Evolutionary conservation across 2,113 vertebrate species (phyloP).

Genomic region (Struthio camelus): DNA sequence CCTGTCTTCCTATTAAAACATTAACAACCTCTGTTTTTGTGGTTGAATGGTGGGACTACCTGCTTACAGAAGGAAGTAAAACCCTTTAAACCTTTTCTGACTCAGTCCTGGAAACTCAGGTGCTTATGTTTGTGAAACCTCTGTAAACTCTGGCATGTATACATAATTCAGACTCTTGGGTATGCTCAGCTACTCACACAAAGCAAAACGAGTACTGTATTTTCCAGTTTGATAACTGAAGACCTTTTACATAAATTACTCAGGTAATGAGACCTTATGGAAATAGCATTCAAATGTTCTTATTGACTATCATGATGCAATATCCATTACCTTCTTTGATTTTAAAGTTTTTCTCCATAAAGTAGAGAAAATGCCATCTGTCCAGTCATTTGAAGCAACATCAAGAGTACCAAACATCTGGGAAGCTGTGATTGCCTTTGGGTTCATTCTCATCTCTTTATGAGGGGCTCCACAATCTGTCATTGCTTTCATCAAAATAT

Average conservation of each 20-base stretch:
- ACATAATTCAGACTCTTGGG: neutral
- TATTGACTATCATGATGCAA: neutral
- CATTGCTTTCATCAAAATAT: conserved; percentile 86
- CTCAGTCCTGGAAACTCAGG: neutral
- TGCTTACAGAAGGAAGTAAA: neutral
- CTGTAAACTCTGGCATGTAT: neutral
- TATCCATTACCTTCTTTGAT: conserved; percentile 81
- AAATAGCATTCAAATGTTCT: conserved; percentile 1
- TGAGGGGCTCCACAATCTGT: conserved; percentile 82
- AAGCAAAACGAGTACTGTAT: neutral
- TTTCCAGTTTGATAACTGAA: neutral
- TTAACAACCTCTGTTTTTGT: neutral
- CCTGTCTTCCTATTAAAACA: neutral
- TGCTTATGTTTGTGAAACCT: neutral
- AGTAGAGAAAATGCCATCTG: conserved; percentile 87
- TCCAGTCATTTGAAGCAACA: conserved; percentile 90
- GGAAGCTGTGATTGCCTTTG: conserved; percentile 86
- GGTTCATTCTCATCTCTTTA: conserved; percentile 90
- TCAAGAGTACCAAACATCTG: conserved; percentile 89
- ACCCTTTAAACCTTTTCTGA: neutral
- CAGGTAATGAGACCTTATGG: neutral
- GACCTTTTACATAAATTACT: neutral
- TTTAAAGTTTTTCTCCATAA: conserved; percentile 89
- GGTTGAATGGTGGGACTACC: neutral
- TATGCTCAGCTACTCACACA: neutral